Percentiles rank a stretch among this genome's conserved stretches.
Evolutionary conservation across 2,113 vertebrate genomes (phyloP).

Genomic region (Limanda limanda): DNA sequence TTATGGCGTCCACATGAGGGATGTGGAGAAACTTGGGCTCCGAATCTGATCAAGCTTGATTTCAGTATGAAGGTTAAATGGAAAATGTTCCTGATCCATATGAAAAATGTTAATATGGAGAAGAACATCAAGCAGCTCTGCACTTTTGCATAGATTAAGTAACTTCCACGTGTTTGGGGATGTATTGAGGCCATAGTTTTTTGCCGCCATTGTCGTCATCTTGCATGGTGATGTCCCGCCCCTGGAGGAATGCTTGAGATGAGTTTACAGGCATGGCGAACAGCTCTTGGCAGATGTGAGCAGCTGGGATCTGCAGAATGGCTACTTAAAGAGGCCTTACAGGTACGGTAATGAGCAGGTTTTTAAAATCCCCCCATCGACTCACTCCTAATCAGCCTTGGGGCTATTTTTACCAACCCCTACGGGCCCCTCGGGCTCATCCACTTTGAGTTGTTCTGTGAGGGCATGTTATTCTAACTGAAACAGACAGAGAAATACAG

Average conservation of each 20-base stretch:
- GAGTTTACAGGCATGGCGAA: constrained; percentile 64
- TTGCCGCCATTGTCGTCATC: constrained; percentile 52
- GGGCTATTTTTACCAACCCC: constrained; percentile 83
- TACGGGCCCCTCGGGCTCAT: constrained; percentile 76
- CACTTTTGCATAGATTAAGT: constrained; percentile 51
- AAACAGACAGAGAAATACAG: constrained; percentile 27
- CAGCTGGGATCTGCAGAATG: constrained; percentile 75
- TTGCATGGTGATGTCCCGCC: constrained; percentile 66
- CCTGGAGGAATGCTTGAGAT: constrained; percentile 69
- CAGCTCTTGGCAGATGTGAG: constrained; percentile 80
- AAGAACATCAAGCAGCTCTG: constrained; percentile 43
- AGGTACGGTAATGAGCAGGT: constrained; percentile 83
- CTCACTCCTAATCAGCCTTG: constrained; percentile 80
- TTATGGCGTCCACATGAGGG: constrained; percentile 2
- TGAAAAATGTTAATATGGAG: constrained; percentile 15
- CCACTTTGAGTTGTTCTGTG: constrained; percentile 72
- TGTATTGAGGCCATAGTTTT: constrained; percentile 75
- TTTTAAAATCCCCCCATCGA: constrained; percentile 76
- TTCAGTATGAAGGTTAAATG: constrained; percentile 44
- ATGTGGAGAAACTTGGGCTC: not conserved
- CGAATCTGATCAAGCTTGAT: constrained; percentile 8
- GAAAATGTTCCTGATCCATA: constrained; percentile 34
- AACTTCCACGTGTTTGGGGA: constrained; percentile 42
- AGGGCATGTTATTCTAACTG: constrained; percentile 65
- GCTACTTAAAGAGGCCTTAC: constrained; percentile 78